Evolutionary conservation across 2,797 vertebrate species (phyloP).

Genomic region (Chaetodon trifasciatus): DNA sequence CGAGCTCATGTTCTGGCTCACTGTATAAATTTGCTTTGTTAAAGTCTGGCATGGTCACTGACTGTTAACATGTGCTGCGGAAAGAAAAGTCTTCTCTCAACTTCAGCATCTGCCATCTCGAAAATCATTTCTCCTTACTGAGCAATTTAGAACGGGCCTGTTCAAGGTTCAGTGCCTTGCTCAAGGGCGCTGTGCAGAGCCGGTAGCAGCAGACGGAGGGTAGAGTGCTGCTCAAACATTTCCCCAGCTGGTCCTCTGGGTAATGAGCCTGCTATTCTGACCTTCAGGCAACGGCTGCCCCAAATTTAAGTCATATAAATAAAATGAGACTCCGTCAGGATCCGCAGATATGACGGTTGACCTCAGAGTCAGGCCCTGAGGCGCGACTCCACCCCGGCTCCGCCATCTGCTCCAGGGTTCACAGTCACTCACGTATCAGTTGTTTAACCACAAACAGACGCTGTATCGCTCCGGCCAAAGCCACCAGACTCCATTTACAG

Average conservation of each 20-base stretch:
- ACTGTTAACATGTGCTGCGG: background rate
- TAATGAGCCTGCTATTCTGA: background rate
- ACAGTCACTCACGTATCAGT: background rate
- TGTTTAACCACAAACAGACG: too few species aligned
- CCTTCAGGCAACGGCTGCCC: conserved; percentile 18
- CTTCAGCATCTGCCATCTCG: background rate
- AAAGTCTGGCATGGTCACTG: background rate
- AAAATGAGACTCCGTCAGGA: background rate
- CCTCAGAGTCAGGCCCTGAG: conserved; percentile 6
- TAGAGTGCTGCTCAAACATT: background rate
- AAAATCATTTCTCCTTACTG: background rate
- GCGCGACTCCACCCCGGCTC: conserved; percentile 1
- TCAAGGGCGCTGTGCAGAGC: conserved; percentile 17
- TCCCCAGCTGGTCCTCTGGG: conserved; percentile 31
- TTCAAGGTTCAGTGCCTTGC: conserved; percentile 21
- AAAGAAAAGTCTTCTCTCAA: background rate
- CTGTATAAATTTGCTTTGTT: background rate
- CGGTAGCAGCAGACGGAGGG: background rate
- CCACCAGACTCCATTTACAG: too few species aligned
- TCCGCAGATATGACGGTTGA: conserved; percentile 25
- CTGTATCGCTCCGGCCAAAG: too few species aligned
- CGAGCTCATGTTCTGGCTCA: background rate
- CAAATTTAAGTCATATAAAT: conserved; percentile 31
- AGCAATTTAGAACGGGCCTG: rapidly evolving
- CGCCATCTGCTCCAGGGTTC: conserved; percentile 42